Conservation (phyloP, 64 coral and sea anemone genomes). For the Montipora sp. region DNA sequence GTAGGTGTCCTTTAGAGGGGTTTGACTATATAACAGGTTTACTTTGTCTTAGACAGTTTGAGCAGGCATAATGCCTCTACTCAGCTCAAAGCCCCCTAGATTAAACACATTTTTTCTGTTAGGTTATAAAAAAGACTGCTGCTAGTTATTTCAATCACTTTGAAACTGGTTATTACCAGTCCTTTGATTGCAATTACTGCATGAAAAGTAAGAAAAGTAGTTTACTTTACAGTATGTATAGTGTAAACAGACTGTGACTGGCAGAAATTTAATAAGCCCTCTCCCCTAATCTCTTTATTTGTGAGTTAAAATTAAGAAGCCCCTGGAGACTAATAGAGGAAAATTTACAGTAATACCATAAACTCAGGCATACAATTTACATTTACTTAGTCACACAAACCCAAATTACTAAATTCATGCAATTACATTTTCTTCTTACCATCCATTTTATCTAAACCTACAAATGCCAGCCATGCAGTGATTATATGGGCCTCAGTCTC, state of each 20-base stretch:
- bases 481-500: constrained; percentile 61
- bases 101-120: neutral
- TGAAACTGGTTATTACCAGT: neutral
- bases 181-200: neutral
- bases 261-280: constrained; percentile 8
- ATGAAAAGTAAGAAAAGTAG: constrained; percentile 4
- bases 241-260: neutral
- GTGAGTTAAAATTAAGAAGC: constrained; percentile 3
- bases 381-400: constrained; percentile 13
- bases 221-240: neutral
- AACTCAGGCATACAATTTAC: neutral
- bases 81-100: neutral
- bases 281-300: neutral
- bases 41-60: constrained; percentile 8
- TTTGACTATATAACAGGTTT: constrained; percentile 3
- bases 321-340: constrained; percentile 7
- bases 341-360: constrained; percentile 2
- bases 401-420: neutral
- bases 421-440: constrained; percentile 12
- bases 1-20: neutral
- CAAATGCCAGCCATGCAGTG: constrained; percentile 42
- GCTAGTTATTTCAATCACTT: constrained; percentile 1
- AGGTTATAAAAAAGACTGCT: neutral
- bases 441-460: constrained; percentile 7
- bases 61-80: constrained; percentile 5